phyloP scores from a whole-genome alignment of 2,888 invertebrate genomes.

The Drosophila peninsularis region DNA sequence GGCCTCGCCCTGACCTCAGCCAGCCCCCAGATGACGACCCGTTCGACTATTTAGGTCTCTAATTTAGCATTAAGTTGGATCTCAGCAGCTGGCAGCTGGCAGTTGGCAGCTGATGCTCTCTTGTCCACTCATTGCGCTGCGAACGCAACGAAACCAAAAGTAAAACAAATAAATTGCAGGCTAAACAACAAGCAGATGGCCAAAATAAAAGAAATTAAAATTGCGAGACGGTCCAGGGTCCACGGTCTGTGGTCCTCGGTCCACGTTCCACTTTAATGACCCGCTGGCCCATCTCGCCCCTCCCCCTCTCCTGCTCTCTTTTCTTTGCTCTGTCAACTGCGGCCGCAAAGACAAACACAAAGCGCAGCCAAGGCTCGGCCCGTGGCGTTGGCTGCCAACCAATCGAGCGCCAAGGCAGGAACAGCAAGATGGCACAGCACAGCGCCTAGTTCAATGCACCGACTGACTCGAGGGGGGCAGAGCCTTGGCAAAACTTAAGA shows the following conservation, averaged over 20 bases:
- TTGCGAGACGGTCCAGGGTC: slow-evolving; percentile 26
- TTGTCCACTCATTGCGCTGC: slow-evolving; percentile 11
- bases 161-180: slow-evolving; percentile 73
- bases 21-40: background rate
- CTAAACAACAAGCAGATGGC: slow-evolving; percentile 45
- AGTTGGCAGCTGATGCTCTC: slow-evolving; percentile 32
- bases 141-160: slow-evolving; percentile 64
- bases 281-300: background rate
- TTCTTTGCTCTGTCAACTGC: slow-evolving; percentile 8
- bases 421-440: slow-evolving; percentile 9
- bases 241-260: slow-evolving; percentile 10
- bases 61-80: slow-evolving; percentile 77
- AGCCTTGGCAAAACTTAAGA: slow-evolving; percentile 59
- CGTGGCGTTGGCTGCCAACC: slow-evolving; percentile 64
- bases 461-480: slow-evolving; percentile 5
- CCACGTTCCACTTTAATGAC: slow-evolving; percentile 30
- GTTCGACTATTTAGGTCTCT: slow-evolving; percentile 36
- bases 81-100: slow-evolving; percentile 49
- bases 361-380: slow-evolving; percentile 48
- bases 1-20: background rate
- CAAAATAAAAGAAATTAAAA: slow-evolving; percentile 79
- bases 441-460: slow-evolving; percentile 72
- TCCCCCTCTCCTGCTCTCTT: background rate
- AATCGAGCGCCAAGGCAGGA: slow-evolving; percentile 39
- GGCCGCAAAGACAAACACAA: slow-evolving; percentile 52